Conservation (phyloP, 2,113 vertebrate genomes). For the Chloropsis cyanopogon region DNA sequence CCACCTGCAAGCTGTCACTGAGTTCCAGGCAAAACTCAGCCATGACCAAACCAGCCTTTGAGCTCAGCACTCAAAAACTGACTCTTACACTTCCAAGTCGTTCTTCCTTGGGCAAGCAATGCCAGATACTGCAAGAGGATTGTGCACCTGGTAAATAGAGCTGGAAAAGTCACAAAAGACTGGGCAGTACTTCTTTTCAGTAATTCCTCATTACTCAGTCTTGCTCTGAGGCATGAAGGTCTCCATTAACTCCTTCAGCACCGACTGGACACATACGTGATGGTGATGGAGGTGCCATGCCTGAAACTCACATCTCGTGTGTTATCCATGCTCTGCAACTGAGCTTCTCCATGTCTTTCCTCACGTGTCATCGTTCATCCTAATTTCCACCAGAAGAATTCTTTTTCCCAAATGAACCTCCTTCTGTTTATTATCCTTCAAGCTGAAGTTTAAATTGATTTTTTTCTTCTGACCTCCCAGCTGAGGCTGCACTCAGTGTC, state of each 20-base stretch:
- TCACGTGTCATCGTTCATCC: not conserved
- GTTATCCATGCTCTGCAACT: not conserved
- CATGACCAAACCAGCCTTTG: not conserved
- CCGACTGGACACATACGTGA: accelerated
- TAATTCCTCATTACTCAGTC: not conserved
- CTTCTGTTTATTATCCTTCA: not conserved
- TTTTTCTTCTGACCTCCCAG: not conserved
- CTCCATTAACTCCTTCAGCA: not conserved
- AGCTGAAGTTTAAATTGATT: not conserved
- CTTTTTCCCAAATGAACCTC: not conserved
- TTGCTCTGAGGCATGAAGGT: not conserved
- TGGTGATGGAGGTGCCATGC: not conserved
- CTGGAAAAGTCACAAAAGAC: not conserved
- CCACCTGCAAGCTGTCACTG: not conserved
- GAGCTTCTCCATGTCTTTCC: not conserved
- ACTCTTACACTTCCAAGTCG: not conserved
- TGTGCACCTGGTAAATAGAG: not conserved
- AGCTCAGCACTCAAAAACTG: not conserved
- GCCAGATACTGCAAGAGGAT: not conserved
- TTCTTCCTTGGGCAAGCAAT: not conserved
- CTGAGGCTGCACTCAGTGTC: not conserved
- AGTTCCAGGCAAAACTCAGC: not conserved
- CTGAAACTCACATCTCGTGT: not conserved
- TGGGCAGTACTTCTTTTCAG: not conserved
- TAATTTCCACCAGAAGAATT: not conserved